phyloP scores from a whole-genome alignment of 2,113 vertebrate genomes.

The Pardalotus punctatus region DNA sequence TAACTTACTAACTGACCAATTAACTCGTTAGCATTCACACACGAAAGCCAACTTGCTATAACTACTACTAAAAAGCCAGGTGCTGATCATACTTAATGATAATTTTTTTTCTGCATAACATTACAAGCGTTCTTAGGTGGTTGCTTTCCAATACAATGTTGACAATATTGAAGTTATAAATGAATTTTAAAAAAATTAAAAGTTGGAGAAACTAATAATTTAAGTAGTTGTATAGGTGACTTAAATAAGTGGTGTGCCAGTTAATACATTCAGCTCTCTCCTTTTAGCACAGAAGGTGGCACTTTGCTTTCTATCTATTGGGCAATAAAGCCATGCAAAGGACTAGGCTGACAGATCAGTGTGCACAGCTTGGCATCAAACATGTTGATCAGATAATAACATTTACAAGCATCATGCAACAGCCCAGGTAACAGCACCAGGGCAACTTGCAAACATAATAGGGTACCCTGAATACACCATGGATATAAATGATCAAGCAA shows the following conservation, averaged over 20 bases:
- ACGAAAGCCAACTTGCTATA: too few species aligned
- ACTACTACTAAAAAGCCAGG: not conserved
- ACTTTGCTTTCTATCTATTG: not conserved
- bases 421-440: not conserved
- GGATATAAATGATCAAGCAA: not conserved
- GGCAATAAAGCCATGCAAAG: not conserved
- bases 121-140: not conserved
- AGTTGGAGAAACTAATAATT: not conserved
- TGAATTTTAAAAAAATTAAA: not conserved
- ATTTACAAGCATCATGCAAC: rapidly evolving
- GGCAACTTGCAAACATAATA: not conserved
- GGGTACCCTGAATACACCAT: not conserved
- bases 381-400: not conserved
- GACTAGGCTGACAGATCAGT: not conserved
- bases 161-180: not conserved
- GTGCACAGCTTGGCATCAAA: not conserved
- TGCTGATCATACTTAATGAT: not conserved
- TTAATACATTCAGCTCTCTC: not conserved
- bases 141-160: not conserved
- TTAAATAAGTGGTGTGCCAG: not conserved
- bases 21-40: too few species aligned
- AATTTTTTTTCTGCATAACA: not conserved
- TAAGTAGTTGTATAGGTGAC: not conserved
- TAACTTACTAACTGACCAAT: too few species aligned
- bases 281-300: not conserved